Percentiles rank a stretch among this genome's conserved stretches.
Evolutionary conservation across 2,113 vertebrate species (phyloP).

Genomic region (Bungarus multicinctus): DNA sequence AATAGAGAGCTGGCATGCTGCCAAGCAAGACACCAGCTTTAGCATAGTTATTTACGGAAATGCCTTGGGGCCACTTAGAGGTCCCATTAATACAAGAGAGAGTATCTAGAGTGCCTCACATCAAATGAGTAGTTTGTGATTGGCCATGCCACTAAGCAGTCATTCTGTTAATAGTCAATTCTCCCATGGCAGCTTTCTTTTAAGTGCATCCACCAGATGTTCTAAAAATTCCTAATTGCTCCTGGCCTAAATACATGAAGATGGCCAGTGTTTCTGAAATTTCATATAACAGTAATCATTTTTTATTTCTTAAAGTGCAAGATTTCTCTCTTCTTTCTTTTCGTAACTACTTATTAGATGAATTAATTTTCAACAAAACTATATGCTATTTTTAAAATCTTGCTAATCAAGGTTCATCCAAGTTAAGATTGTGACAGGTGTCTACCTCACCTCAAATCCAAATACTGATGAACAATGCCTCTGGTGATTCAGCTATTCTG

Average conservation of each 20-base stretch:
- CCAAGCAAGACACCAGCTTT: not conserved
- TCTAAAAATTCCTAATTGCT: not conserved
- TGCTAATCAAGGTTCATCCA: not conserved
- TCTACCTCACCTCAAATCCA: constrained; percentile 13
- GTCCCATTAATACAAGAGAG: not conserved
- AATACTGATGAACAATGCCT: constrained; percentile 5
- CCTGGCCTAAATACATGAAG: not conserved
- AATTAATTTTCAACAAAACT: not conserved
- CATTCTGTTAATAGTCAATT: not conserved
- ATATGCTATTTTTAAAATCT: not conserved
- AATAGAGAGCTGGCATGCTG: not conserved
- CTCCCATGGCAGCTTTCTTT: not conserved
- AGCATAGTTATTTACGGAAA: not conserved
- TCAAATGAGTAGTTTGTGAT: not conserved
- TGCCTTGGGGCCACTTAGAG: not conserved
- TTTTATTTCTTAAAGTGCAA: not conserved
- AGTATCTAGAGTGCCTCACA: not conserved
- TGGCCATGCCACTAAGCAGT: not conserved
- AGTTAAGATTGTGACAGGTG: not conserved
- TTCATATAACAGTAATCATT: not conserved
- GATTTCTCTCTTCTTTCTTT: not conserved
- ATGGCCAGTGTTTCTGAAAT: not conserved
- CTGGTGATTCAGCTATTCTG: constrained; percentile 26
- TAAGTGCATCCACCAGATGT: not conserved
- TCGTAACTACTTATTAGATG: not conserved